Evolutionary conservation across 2,113 vertebrate genomes (phyloP).

Genomic region (Phoenicopterus ruber): DNA sequence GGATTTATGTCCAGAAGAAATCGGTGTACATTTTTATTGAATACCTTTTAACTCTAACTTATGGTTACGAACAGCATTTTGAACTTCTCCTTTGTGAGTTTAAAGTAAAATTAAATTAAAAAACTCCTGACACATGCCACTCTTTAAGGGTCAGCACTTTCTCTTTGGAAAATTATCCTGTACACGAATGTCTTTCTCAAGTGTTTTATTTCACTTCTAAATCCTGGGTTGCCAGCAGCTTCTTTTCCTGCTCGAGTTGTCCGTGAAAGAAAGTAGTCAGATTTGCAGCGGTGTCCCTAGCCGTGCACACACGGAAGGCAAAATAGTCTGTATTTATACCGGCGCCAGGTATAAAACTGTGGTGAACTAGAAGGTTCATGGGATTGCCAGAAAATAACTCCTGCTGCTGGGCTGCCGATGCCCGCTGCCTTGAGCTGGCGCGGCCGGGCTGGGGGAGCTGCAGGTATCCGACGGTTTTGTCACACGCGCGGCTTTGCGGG

Average conservation of each 20-base stretch:
- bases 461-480: fast-evolving
- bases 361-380: not conserved
- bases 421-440: not conserved
- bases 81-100: not conserved
- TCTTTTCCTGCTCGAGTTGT: not conserved
- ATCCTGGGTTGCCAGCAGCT: not conserved
- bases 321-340: not conserved
- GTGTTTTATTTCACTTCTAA: not conserved
- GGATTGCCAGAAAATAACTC: not conserved
- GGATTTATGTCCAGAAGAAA: conserved; percentile 42
- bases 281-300: not conserved
- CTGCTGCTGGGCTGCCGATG: not conserved
- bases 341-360: not conserved
- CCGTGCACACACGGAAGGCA: fast-evolving
- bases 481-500: fast-evolving
- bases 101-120: not conserved
- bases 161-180: not conserved
- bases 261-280: not conserved
- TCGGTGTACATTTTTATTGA: not conserved
- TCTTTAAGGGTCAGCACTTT: conserved; percentile 1
- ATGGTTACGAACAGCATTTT: not conserved
- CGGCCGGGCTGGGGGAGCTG: not conserved
- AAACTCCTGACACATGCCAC: not conserved
- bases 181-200: not conserved
- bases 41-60: not conserved